A percentile compares a stretch with the other conserved stretches of the same genome.
These are phyloP conservation scores for Pogonophryne albipinna DNA, from an alignment of 2,797 vertebrate species.

Conservation along the genomic window DNA sequence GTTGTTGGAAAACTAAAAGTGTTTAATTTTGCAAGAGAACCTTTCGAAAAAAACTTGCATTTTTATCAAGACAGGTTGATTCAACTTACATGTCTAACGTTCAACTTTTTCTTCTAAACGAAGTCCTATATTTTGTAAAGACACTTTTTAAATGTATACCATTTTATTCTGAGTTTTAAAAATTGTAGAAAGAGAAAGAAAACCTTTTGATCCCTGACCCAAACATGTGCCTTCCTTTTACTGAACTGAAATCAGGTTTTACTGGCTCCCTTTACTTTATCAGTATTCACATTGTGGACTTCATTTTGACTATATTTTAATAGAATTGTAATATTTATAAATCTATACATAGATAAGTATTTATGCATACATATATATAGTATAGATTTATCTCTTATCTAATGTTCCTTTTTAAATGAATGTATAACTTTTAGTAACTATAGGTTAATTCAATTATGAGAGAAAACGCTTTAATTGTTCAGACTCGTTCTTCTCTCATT, in stretches of 20 bases:
- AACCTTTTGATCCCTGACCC: background rate
- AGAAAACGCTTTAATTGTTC: background rate
- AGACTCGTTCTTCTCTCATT: background rate
- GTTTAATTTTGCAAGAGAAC: slow-evolving; percentile 7
- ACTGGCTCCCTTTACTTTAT: background rate
- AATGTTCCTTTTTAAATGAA: background rate
- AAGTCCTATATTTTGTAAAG: background rate
- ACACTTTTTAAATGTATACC: slow-evolving; percentile 5
- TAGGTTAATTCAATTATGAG: background rate
- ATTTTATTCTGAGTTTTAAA: slow-evolving; percentile 10
- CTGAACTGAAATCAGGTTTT: background rate
- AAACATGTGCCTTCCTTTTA: slow-evolving; percentile 18
- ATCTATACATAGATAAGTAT: background rate
- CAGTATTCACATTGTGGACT: slow-evolving; percentile 1
- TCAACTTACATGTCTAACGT: background rate
- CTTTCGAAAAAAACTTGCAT: background rate
- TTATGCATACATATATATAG: background rate
- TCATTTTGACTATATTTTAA: slow-evolving; percentile 30
- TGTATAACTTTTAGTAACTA: background rate
- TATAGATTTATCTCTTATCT: background rate
- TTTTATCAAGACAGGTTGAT: slow-evolving; percentile 19
- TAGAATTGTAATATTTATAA: background rate
- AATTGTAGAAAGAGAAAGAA: background rate
- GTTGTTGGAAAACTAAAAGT: slow-evolving; percentile 26
- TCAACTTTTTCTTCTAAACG: slow-evolving; percentile 10